These are phyloP conservation scores for Latrodectus elegans DNA, from an alignment of 2,888 invertebrate genomes.

Conservation along the genomic window DNA sequence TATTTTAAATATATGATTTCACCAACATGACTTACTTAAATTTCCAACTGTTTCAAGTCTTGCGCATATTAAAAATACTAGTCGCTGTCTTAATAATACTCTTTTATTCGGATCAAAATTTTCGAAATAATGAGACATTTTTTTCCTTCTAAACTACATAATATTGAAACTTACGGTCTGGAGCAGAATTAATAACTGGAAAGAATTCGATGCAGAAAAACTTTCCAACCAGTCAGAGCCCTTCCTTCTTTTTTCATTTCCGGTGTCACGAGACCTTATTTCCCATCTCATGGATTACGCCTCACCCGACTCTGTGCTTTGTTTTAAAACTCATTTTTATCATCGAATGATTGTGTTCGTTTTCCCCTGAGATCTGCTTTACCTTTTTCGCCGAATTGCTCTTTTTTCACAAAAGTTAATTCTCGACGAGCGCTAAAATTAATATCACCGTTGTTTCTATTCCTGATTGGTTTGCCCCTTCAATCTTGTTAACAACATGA, in stretches of 20 bases:
- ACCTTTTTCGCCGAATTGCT: neutral
- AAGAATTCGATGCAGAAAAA: neutral
- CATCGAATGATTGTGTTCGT: slow-evolving; percentile 2
- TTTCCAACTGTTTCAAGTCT: too few species aligned
- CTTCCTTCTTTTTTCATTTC: neutral
- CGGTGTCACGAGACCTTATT: slow-evolving; percentile 2
- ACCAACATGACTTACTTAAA: too few species aligned
- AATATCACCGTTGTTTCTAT: neutral
- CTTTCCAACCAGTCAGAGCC: neutral
- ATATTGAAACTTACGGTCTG: too few species aligned
- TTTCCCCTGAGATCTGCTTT: neutral
- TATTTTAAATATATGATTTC: too few species aligned
- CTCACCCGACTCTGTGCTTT: neutral
- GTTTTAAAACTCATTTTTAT: slow-evolving; percentile 3
- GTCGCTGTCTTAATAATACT: too few species aligned
- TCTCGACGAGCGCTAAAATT: neutral
- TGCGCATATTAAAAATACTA: too few species aligned
- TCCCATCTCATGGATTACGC: slow-evolving; percentile 6
- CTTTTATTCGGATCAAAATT: too few species aligned
- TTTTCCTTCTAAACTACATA: too few species aligned
- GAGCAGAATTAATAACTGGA: neutral
- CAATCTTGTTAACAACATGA: neutral
- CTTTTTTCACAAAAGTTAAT: neutral
- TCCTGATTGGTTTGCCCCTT: neutral
- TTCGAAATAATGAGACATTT: too few species aligned